phyloP scores from a whole-genome alignment of 2,888 invertebrate genomes.

The Diploptera punctata region DNA sequence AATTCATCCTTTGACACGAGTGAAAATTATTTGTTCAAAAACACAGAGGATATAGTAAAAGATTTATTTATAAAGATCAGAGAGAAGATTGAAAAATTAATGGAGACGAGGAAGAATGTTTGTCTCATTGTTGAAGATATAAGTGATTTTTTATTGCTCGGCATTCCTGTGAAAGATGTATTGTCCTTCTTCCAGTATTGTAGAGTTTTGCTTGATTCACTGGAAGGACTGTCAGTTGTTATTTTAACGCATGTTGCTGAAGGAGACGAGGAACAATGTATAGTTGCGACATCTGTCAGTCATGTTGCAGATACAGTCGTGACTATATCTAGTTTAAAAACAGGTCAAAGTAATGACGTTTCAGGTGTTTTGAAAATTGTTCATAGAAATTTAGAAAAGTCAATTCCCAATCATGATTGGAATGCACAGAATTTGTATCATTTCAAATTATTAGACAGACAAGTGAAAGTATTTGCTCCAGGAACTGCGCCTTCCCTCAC shows the following conservation, averaged over 20 bases:
- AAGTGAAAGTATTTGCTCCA: constrained; percentile 75
- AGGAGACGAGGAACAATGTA: constrained; percentile 33
- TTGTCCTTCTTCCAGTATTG: constrained; percentile 60
- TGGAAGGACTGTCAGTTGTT: constrained; percentile 20
- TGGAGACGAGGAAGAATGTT: constrained; percentile 55
- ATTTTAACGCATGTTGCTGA: constrained; percentile 32
- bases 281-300: constrained; percentile 54
- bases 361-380: constrained; percentile 70
- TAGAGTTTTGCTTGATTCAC: constrained; percentile 50
- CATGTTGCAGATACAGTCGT: constrained; percentile 69
- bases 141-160: constrained; percentile 72
- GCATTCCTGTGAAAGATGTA: constrained; percentile 60
- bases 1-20: constrained; percentile 43
- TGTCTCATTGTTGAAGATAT: constrained; percentile 75
- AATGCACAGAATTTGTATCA: constrained; percentile 56
- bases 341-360: constrained; percentile 75
- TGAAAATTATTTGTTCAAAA: constrained; percentile 46
- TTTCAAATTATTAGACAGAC: constrained; percentile 76
- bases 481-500: constrained; percentile 55
- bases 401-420: constrained; percentile 20
- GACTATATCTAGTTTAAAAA: constrained; percentile 69
- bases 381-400: constrained; percentile 48
- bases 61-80: constrained; percentile 56
- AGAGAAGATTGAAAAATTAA: constrained; percentile 54
- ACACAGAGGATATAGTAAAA: constrained; percentile 51